phyloP scores from a whole-genome alignment of 2,113 vertebrate species.

The Sinocyclocheilus anophthalmus region DNA sequence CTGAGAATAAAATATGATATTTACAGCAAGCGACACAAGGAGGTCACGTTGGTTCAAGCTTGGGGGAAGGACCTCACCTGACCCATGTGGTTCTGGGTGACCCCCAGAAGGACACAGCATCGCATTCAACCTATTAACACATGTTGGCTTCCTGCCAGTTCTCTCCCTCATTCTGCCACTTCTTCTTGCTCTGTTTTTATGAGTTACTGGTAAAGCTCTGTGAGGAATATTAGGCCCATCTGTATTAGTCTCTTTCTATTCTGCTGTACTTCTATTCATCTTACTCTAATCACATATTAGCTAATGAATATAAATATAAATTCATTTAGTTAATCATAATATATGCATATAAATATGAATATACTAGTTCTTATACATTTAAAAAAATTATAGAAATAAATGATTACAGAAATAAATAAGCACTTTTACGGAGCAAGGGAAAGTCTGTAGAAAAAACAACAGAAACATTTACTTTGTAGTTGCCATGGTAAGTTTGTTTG shows the following conservation, averaged over 20 bases:
- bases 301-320: neutral
- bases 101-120: neutral
- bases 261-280: neutral
- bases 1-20: neutral
- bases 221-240: neutral
- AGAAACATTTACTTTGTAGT: neutral
- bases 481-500: neutral
- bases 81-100: slow-evolving; percentile 2
- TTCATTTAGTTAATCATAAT: neutral
- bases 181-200: neutral
- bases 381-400: neutral
- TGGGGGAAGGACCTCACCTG: neutral
- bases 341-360: neutral
- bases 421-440: neutral
- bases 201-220: neutral
- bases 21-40: neutral
- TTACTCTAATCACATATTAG: neutral
- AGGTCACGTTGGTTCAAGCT: neutral
- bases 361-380: neutral
- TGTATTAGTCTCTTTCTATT: neutral
- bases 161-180: slow-evolving; percentile 8
- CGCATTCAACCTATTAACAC: slow-evolving; percentile 37
- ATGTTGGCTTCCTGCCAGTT: slow-evolving; percentile 39
- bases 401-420: neutral
- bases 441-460: neutral